phyloP scores from a whole-genome alignment of 2,888 invertebrate species.

The Nyleta sp. region DNA sequence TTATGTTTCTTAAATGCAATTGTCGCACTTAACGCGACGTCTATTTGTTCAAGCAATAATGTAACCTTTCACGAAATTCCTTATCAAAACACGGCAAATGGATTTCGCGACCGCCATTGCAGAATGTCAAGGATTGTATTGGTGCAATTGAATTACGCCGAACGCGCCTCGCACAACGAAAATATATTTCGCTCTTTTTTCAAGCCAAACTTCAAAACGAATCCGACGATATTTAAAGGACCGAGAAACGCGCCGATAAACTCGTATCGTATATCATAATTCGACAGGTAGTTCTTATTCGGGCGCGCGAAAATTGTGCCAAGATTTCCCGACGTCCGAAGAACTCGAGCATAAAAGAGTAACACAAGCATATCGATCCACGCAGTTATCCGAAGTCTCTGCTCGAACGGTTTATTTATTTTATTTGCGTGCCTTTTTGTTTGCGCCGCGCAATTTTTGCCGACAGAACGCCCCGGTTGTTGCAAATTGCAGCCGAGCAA shows the following conservation, averaged over 20 bases:
- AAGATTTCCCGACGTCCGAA: constrained; percentile 36
- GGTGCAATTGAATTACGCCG: no score
- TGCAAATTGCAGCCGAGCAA: constrained; percentile 7
- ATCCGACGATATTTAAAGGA: no score
- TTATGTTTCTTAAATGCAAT: constrained; percentile 38
- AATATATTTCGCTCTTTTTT: no score
- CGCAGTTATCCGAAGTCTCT: neutral
- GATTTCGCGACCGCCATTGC: no score
- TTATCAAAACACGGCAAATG: constrained; percentile 24
- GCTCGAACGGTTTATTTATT: constrained; percentile 15
- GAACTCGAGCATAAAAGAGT: constrained; percentile 20
- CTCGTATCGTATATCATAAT: constrained; percentile 29
- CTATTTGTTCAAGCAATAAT: constrained; percentile 32
- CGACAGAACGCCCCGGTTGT: no score
- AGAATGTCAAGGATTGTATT: no score
- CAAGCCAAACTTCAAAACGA: no score
- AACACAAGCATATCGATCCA: constrained; percentile 23
- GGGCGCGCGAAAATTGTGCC: constrained; percentile 37
- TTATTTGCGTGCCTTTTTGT: neutral
- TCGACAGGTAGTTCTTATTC: constrained; percentile 32
- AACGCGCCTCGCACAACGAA: no score
- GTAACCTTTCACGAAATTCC: constrained; percentile 25
- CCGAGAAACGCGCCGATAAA: neutral
- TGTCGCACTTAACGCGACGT: constrained; percentile 16
- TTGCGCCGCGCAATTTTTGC: no score